Base-by-base conservation (phyloP, 2,797 vertebrate species). In the Monodelphis domestica region DNA sequence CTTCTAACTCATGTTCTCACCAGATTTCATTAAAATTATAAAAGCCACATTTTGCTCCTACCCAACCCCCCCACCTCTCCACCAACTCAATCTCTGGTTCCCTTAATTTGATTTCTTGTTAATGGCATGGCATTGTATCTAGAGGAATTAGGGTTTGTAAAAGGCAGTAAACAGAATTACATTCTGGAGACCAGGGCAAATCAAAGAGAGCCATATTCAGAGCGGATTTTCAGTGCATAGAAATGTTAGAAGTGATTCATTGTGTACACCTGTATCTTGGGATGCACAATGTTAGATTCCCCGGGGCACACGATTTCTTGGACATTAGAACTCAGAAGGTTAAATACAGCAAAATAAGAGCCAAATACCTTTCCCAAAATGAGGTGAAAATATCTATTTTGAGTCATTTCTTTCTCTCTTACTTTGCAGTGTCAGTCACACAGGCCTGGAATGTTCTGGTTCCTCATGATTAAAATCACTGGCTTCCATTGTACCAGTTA, bases 21-120 rank as follows among this genome's bases (percentile, higher is more conserved):
- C 11, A 54, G 21, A 95, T 91, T 96, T 97, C 55, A 92, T 94
- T 96, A 94, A 91, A 95, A 93, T 30, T 88, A 94, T 54, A 95
- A 95, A 95, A 91, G 54, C 29, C 89, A 78, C 94, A 63, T 93
- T 96, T 93, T 33, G 15, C n/a, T 78, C 21, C 63, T 70, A 30
- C 57, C 29, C 56, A 57, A 12, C 57, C 4, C 63, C 38, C 63
- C 70, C 63, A n/a, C n/a, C n/a, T n/a, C n/a, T n/a, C n/a, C n/a
- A n/a, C n/a, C n/a, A n/a, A 59, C 12, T 59, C 29, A 45, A 78
- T 24, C 21, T 78, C 70, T 45, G 70, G 2, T 26, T 94, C 91
- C 94, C 59, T 95, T 90, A 92, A 54, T 33, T 92, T 94, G 53
- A 70, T 87, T 95, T 11, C 56, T 92, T 96, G 54, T 91, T 90